Conservation (phyloP, 2,888 invertebrate species). For the Drosophila leonis region DNA sequence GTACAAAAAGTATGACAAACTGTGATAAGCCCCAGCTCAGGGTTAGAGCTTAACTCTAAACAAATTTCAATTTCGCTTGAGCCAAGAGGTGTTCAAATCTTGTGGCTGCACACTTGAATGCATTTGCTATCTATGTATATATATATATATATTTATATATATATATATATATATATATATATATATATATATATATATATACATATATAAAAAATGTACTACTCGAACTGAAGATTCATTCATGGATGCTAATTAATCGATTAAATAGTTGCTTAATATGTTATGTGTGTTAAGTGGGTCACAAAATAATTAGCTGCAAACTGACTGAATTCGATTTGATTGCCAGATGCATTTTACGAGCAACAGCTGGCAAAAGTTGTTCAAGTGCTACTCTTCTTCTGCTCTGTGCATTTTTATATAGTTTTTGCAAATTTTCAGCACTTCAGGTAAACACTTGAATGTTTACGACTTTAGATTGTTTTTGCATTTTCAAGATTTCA, state of each 20-base stretch:
- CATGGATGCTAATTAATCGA: constrained; percentile 33
- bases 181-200: background rate
- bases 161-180: background rate
- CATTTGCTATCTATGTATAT: constrained; percentile 4
- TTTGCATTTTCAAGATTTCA: constrained; percentile 24
- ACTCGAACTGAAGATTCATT: constrained; percentile 12
- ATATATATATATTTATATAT: background rate
- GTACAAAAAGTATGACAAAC: background rate
- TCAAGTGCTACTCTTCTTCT: constrained; percentile 7
- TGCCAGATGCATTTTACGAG: constrained; percentile 3
- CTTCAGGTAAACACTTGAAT: constrained; percentile 33
- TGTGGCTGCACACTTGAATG: constrained; percentile 11
- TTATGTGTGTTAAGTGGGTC: constrained; percentile 14
- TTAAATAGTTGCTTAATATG: constrained; percentile 3
- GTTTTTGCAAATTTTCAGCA: constrained; percentile 7
- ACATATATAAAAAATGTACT: background rate
- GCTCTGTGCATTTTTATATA: background rate
- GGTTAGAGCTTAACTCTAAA: background rate
- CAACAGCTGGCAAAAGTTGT: constrained; percentile 11
- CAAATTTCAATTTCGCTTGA: constrained; percentile 9
- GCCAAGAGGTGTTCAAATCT: constrained; percentile 1
- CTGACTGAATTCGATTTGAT: constrained; percentile 4
- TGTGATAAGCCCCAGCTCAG: background rate
- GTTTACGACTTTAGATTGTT: constrained; percentile 36
- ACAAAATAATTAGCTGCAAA: background rate